A percentile compares a stretch with the other conserved stretches of the same genome.
These are phyloP conservation scores for Zygothrica quintamaculata DNA, from an alignment of 2,888 invertebrate genomes.

Conservation along the genomic window DNA sequence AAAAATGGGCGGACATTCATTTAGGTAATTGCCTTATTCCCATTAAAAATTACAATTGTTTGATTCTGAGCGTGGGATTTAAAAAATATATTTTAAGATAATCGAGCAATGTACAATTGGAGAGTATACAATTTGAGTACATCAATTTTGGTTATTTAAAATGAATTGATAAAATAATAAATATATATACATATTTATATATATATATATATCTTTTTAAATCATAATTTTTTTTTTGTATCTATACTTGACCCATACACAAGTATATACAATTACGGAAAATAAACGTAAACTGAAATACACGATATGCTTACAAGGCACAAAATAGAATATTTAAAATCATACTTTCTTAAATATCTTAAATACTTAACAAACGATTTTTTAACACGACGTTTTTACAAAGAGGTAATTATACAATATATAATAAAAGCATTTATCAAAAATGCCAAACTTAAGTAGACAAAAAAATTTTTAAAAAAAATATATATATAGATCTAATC, in stretches of 20 bases:
- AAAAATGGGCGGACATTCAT: constrained; percentile 73
- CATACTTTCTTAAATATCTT: constrained; percentile 20
- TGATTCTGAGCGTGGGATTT: constrained; percentile 39
- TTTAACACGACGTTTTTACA: neutral
- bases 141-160: too few species aligned
- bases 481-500: too few species aligned
- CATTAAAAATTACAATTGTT: constrained; percentile 38
- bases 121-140: too few species aligned
- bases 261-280: too few species aligned
- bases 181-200: too few species aligned
- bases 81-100: too few species aligned
- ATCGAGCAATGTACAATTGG: too few species aligned
- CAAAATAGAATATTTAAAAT: constrained; percentile 2
- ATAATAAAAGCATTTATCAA: constrained; percentile 47
- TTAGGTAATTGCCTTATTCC: constrained; percentile 68
- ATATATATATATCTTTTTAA: constrained; percentile 3
- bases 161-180: too few species aligned
- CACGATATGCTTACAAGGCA: constrained; percentile 12
- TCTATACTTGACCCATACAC: too few species aligned
- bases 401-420: neutral
- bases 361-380: constrained; percentile 14
- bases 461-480: neutral
- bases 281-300: constrained; percentile 7
- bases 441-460: too few species aligned
- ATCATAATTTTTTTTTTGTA: too few species aligned